A percentile compares a stretch with the other conserved stretches of the same genome.
Conservation (phyloP, 2,888 invertebrate genomes). For the Clusia tigrina region DNA sequence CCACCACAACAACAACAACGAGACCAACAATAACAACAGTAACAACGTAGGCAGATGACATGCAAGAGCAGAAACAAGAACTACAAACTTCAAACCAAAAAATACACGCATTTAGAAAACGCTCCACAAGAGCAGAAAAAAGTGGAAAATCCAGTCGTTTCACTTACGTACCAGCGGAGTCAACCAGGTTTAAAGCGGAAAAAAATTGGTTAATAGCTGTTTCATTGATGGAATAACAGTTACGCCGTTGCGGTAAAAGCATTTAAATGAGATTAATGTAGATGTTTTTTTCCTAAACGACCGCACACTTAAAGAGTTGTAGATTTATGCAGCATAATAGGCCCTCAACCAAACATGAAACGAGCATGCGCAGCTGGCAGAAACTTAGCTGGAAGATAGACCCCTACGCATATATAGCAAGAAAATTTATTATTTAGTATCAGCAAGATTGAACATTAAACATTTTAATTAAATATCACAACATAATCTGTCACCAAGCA, state of each 20-base stretch:
- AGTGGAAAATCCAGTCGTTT: conserved; percentile 29
- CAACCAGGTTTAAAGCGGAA: not conserved
- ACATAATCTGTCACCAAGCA: too few relatives aligned
- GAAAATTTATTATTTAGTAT: too few relatives aligned
- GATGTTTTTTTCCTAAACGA: too few relatives aligned
- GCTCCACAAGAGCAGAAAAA: not conserved
- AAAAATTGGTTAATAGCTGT: not conserved
- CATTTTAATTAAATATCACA: too few relatives aligned
- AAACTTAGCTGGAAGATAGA: not conserved
- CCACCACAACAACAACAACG: conserved; percentile 5
- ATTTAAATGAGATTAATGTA: not conserved
- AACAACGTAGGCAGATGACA: not conserved
- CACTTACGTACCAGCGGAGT: conserved; percentile 15
- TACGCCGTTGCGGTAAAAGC: not conserved
- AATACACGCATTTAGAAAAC: not conserved
- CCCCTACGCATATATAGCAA: not conserved
- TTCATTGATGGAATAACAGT: conserved; percentile 15
- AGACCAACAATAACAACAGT: conserved; percentile 9
- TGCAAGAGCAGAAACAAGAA: conserved; percentile 6
- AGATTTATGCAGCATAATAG: too few relatives aligned
- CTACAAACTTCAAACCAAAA: not conserved
- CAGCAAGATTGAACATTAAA: too few relatives aligned
- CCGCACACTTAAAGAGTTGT: too few relatives aligned
- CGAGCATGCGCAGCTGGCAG: too few relatives aligned
- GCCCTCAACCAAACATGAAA: too few relatives aligned